Conservation (phyloP, 2,113 vertebrate genomes). For the Ammodramus savannarum region DNA sequence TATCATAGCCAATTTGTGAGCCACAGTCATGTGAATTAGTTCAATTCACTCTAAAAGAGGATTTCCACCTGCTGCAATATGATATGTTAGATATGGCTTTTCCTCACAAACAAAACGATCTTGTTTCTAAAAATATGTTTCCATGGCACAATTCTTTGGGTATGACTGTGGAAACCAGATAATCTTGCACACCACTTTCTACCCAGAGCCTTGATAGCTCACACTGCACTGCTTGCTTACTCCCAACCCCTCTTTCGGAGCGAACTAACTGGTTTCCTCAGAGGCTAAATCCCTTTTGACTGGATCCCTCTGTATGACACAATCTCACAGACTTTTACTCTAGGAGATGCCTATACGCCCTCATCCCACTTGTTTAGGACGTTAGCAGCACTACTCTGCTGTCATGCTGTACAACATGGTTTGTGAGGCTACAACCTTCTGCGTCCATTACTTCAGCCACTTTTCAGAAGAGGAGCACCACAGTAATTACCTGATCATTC, state of each 20-base stretch:
- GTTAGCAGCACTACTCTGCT: neutral
- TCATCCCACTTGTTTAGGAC: neutral
- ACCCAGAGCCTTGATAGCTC: neutral
- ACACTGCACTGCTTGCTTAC: fast-evolving
- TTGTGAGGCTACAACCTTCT: neutral
- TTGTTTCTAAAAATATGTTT: neutral
- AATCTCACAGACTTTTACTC: neutral
- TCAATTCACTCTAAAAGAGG: neutral
- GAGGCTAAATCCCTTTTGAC: neutral
- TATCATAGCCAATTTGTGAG: neutral
- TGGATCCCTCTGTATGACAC: neutral
- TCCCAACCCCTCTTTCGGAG: neutral
- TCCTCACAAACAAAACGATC: neutral
- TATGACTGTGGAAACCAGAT: neutral
- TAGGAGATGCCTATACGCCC: neutral
- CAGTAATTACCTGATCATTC: neutral
- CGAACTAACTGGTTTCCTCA: neutral
- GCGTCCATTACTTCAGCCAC: neutral
- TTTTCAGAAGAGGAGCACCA: neutral
- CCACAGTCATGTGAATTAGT: neutral
- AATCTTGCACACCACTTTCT: neutral
- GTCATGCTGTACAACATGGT: neutral
- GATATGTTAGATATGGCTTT: neutral
- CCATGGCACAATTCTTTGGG: neutral
- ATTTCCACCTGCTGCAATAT: neutral